phyloP scores from a whole-genome alignment of 1,140 invertebrate genomes.

The Macrostomum lignano region DNA sequence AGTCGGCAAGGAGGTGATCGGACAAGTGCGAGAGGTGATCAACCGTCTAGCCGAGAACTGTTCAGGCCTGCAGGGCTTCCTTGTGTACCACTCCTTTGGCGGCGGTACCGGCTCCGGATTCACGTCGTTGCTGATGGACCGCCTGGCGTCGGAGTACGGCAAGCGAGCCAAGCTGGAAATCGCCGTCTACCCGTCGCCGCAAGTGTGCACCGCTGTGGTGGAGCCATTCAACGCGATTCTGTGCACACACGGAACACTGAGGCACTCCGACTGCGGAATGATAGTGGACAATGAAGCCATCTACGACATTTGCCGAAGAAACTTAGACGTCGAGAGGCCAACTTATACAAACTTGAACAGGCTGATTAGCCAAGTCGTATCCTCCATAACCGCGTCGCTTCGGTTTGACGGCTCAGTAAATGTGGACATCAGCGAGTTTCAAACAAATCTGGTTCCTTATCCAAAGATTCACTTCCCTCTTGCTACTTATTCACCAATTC shows the following conservation, averaged over 20 bases:
- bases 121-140: constrained; percentile 52
- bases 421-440: constrained; percentile 30
- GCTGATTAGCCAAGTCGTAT: constrained; percentile 53
- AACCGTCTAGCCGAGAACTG: constrained; percentile 6
- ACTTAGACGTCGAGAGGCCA: constrained; percentile 12
- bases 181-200: constrained; percentile 10
- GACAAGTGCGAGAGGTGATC: constrained; percentile 8
- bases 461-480: constrained; percentile 21
- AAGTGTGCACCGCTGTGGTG: constrained; percentile 12
- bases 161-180: constrained; percentile 28
- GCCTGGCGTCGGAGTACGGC: constrained; percentile 50
- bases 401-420: constrained; percentile 21
- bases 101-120: constrained; percentile 57
- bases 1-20: constrained; percentile 32
- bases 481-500: background rate
- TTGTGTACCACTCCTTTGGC: constrained; percentile 38
- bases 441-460: constrained; percentile 29
- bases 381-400: constrained; percentile 56
- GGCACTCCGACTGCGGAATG: constrained; percentile 20
- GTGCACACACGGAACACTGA: constrained; percentile 15
- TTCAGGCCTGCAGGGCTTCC: constrained; percentile 6
- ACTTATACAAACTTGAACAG: constrained; percentile 31
- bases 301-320: constrained; percentile 14
- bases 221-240: constrained; percentile 19
- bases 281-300: constrained; percentile 20